Percentiles rank a stretch among this genome's conserved stretches.
Conservation (phyloP, 2,888 invertebrate species). For the Barypeithes pellucidus region DNA sequence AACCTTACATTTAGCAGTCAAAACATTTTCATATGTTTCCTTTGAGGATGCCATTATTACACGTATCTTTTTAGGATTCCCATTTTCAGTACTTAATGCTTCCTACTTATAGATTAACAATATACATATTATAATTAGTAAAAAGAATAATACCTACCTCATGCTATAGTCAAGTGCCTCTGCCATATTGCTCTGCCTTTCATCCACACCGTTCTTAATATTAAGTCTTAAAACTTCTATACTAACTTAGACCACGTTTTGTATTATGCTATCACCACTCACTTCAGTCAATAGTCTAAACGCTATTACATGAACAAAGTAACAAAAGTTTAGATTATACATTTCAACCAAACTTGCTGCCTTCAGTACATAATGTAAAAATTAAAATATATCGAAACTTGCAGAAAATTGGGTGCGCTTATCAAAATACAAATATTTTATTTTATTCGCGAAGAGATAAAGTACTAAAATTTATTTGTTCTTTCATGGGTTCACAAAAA, state of each 20-base stretch:
- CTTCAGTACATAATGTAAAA: conserved; percentile 41
- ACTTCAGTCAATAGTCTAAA: conserved; percentile 21
- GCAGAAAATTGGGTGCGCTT: conserved; percentile 63
- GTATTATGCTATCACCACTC: conserved; percentile 35
- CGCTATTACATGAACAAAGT: conserved; percentile 8
- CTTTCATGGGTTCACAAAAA: conserved; percentile 44
- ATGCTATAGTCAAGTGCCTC: conserved; percentile 49
- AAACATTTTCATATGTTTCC: neutral
- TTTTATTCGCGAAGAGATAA: conserved; percentile 51
- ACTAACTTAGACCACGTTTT: conserved; percentile 25
- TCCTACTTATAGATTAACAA: neutral
- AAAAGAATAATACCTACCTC: conserved; percentile 35
- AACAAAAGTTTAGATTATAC: conserved; percentile 43
- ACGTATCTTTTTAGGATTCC: neutral
- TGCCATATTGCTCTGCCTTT: conserved; percentile 29
- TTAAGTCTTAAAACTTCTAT: conserved; percentile 11
- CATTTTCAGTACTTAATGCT: neutral
- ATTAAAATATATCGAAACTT: conserved; percentile 55
- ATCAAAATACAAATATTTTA: conserved; percentile 61
- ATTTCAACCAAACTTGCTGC: conserved; percentile 27
- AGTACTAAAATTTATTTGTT: conserved; percentile 51
- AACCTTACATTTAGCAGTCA: conserved; percentile 1
- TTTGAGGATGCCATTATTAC: neutral
- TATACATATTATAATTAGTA: neutral
- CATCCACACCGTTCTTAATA: neutral